Base-by-base conservation (phyloP, 1,140 invertebrate genomes). In the Zaprionus africanus region DNA sequence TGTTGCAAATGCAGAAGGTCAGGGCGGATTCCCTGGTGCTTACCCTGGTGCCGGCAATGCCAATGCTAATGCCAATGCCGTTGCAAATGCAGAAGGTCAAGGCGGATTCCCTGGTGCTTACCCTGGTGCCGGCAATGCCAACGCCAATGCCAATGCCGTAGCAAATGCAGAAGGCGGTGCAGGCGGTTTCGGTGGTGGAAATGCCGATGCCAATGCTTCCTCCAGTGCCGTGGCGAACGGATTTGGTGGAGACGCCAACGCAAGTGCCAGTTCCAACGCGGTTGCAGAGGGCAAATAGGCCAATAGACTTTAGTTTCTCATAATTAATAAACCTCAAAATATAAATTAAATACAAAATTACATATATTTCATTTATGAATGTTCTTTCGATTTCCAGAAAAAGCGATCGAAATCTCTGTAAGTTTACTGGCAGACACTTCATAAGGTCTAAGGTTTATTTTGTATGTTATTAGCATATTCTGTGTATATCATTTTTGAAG, bases 91-190 rank as follows among this genome's bases (percentile, higher is more conserved):
- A 5, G 5, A 56, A 5, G 53, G 53, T 26, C 13, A 46, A 11
- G 46, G 60, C 9, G 59, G 59, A 6, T 28, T 34, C 34, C 57
- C 66, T 17, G 72, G 60, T 9, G 41, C 41, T 13, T 28, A 24
- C 26, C 57, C 66, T 22, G 72, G 60, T 22, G 56, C 56, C 22
- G 65, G 61, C 13, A 41, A 56, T 49, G 75, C 56, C 12, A 28
- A 64, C 34, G 69, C 56, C 17, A 28, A 53, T 17, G 49, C 69
- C 3, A 41, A n/a, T 34, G 60, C 58, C 2, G 31, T 15, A 28
- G 64, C 63, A 7, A 53, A 43, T 26, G 70, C 28, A 7, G n/a
- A 15, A 19, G 60, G 19, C 4, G 54, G 19, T 5, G 54, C 24
- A 12, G 46, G 54, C 12, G 57, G 66, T 15, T 26, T 9, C 46